A percentile compares a stretch with the other conserved stretches of the same genome.
Conservation (phyloP, 2,797 vertebrate species). For the Enteromius mattozi region DNA sequence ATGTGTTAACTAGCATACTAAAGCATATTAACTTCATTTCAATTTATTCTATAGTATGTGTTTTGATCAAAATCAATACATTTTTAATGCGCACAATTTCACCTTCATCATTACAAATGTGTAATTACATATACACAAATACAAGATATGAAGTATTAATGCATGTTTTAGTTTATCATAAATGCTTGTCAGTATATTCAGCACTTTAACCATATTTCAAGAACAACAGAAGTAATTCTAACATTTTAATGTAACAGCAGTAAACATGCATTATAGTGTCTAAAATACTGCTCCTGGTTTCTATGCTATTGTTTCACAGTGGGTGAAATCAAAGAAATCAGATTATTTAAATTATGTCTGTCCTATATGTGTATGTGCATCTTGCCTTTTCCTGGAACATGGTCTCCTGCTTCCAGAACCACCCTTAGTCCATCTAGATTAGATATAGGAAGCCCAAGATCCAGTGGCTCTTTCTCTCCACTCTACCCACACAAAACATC, state of each 20-base stretch:
- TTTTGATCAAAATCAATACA: background rate
- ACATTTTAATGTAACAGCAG: background rate
- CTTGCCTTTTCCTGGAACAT: slow-evolving; percentile 85
- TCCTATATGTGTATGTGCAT: background rate
- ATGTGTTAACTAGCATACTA: background rate
- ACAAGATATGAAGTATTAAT: background rate
- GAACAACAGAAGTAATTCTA: background rate
- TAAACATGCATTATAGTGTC: background rate
- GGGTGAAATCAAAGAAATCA: background rate
- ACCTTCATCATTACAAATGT: background rate
- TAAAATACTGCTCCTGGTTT: background rate
- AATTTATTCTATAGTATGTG: background rate
- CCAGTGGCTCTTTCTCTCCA: slow-evolving; percentile 92
- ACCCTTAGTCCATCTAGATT: slow-evolving; percentile 95
- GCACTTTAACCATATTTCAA: background rate
- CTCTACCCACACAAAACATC: slow-evolving; percentile 77
- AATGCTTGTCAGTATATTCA: background rate
- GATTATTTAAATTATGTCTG: background rate
- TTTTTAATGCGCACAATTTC: background rate
- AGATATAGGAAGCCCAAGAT: slow-evolving; percentile 95
- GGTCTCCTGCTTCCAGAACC: slow-evolving; percentile 87
- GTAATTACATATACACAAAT: background rate
- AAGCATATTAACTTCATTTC: background rate
- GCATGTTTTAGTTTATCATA: background rate
- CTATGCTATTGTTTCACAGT: background rate